These are phyloP conservation scores for Drosophila pseudoobscura DNA, from an alignment of 1,140 invertebrate species.

Conservation along the genomic window DNA sequence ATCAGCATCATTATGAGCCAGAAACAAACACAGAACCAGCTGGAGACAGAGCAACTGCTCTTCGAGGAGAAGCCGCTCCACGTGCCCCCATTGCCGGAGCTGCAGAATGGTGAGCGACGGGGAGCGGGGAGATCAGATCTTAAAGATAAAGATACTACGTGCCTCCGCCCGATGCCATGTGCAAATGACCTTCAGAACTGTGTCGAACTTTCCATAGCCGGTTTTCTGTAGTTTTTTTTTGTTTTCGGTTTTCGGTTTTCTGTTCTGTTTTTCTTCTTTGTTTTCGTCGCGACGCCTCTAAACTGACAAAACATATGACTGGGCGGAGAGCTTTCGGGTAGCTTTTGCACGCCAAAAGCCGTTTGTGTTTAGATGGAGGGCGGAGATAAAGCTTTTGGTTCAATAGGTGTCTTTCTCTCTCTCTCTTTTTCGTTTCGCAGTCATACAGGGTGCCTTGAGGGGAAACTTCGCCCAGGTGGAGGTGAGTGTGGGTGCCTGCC, in stretches of 20 bases:
- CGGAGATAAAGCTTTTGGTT: constrained; percentile 67
- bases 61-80: constrained; percentile 83
- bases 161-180: constrained; percentile 11
- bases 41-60: constrained; percentile 71
- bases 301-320: too few species aligned
- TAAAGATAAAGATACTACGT: constrained; percentile 25
- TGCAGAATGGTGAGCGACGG: constrained; percentile 83
- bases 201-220: constrained; percentile 71
- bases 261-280: constrained; percentile 5
- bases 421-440: constrained; percentile 83
- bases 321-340: constrained; percentile 6
- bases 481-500: constrained; percentile 92
- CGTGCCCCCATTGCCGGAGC: constrained; percentile 84
- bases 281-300: background rate
- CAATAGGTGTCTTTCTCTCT: constrained; percentile 4
- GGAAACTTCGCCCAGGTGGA: constrained; percentile 88
- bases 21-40: constrained; percentile 59
- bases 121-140: constrained; percentile 13
- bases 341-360: constrained; percentile 28
- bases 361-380: constrained; percentile 59
- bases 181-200: constrained; percentile 73
- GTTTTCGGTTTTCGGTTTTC: constrained; percentile 26
- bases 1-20: constrained; percentile 55
- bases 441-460: constrained; percentile 88
- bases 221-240: constrained; percentile 45